Conservation (phyloP, 2,888 invertebrate species). For the Mantis religiosa region DNA sequence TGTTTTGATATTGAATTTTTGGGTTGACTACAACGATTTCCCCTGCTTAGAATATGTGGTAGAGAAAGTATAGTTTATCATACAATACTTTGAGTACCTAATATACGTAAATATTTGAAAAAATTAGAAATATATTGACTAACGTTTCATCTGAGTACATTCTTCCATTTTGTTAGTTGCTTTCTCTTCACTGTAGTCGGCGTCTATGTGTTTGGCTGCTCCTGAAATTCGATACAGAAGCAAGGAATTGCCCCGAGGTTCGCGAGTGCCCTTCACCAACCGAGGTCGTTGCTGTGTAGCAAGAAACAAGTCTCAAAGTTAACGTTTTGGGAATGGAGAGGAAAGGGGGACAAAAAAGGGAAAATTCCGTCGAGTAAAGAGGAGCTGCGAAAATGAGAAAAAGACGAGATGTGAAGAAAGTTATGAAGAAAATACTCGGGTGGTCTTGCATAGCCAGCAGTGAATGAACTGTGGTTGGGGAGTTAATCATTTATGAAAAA, state of each 20-base stretch:
- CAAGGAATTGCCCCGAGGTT: neutral
- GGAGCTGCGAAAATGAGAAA: neutral
- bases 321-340: neutral
- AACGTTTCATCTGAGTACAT: too few relatives aligned
- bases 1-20: too few relatives aligned
- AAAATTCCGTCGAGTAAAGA: neutral
- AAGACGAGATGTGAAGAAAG: neutral
- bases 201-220: neutral
- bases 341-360: neutral
- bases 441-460: neutral
- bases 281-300: too few relatives aligned
- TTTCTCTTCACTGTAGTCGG: too few relatives aligned
- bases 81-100: too few relatives aligned
- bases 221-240: neutral
- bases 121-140: too few relatives aligned
- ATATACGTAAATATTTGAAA: too few relatives aligned
- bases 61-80: too few relatives aligned
- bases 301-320: neutral
- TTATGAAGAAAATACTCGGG: neutral
- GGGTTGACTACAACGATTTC: too few relatives aligned
- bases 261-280: neutral
- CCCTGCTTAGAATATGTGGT: too few relatives aligned
- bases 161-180: too few relatives aligned
- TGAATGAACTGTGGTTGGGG: neutral
- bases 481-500: conserved; percentile 3